Conservation (phyloP, 2,888 invertebrate genomes). For the Embidobia sp. region DNA sequence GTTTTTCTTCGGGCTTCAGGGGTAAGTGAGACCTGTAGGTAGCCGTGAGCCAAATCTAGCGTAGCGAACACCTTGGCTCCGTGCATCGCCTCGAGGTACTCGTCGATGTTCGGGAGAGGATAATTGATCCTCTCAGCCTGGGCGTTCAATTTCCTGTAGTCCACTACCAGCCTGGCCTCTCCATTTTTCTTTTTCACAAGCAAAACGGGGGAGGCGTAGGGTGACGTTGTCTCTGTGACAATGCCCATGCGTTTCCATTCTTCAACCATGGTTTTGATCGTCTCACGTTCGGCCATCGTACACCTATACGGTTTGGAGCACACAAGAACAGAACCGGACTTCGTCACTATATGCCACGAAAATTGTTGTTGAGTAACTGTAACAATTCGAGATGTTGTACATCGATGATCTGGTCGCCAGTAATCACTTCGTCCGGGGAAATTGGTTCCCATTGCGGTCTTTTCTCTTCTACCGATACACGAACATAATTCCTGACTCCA, state of each 20-base stretch:
- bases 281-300: constrained; percentile 18
- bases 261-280: constrained; percentile 3
- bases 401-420: constrained; percentile 6
- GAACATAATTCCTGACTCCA: constrained; percentile 18
- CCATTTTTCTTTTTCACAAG: constrained; percentile 33
- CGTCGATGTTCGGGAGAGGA: constrained; percentile 49
- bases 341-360: constrained; percentile 33
- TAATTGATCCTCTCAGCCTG: constrained; percentile 18
- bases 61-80: constrained; percentile 16
- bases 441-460: constrained; percentile 24
- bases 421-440: constrained; percentile 15
- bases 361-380: constrained; percentile 15
- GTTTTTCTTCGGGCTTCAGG: constrained; percentile 27
- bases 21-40: constrained; percentile 35
- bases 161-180: constrained; percentile 58
- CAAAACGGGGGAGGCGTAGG: constrained; percentile 17
- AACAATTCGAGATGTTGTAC: constrained; percentile 23
- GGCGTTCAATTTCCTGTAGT: constrained; percentile 58
- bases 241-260: constrained; percentile 11
- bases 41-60: neutral
- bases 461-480: constrained; percentile 3
- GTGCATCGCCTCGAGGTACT: constrained; percentile 31
- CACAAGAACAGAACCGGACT: constrained; percentile 18
- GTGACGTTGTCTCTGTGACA: constrained; percentile 18
- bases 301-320: constrained; percentile 34